Percentiles rank a stretch among this genome's conserved stretches.
These are phyloP conservation scores for Zeugodacus cucurbitae DNA, from an alignment of 1,140 invertebrate species.

Conservation along the genomic window DNA sequence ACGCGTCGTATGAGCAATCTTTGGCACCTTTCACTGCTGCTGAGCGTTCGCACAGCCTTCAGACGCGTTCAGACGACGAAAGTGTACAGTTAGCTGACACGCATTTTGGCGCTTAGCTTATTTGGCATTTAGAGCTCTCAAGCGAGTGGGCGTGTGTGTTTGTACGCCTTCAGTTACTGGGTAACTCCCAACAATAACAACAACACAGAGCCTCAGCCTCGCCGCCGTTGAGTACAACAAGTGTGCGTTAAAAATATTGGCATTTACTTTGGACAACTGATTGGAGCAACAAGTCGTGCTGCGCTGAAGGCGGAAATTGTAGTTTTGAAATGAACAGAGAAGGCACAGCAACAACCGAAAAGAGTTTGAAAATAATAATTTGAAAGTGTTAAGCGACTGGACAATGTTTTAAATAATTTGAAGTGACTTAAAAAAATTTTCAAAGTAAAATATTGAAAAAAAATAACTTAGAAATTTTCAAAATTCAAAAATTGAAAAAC, in stretches of 20 bases:
- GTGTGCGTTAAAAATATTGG: background rate
- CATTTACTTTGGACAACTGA: background rate
- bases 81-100: background rate
- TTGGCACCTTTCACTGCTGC: background rate
- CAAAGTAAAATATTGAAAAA: background rate
- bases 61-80: background rate
- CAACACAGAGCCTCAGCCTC: background rate
- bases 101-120: background rate
- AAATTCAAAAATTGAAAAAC: background rate
- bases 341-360: background rate
- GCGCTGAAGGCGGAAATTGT: background rate
- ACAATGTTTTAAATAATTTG: background rate
- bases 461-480: background rate
- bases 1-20: background rate
- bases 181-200: background rate
- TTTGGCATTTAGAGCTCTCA: too few species aligned
- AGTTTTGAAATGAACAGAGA: background rate
- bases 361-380: background rate
- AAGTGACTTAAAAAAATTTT: background rate
- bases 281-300: conserved; percentile 7
- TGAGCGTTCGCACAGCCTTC: background rate
- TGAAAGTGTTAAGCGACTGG: background rate
- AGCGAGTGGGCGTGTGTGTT: background rate
- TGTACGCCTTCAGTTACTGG: background rate
- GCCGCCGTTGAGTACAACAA: conserved; percentile 5